Conservation (phyloP, 2,888 invertebrate genomes). For the Cryptosula pallasiana region DNA sequence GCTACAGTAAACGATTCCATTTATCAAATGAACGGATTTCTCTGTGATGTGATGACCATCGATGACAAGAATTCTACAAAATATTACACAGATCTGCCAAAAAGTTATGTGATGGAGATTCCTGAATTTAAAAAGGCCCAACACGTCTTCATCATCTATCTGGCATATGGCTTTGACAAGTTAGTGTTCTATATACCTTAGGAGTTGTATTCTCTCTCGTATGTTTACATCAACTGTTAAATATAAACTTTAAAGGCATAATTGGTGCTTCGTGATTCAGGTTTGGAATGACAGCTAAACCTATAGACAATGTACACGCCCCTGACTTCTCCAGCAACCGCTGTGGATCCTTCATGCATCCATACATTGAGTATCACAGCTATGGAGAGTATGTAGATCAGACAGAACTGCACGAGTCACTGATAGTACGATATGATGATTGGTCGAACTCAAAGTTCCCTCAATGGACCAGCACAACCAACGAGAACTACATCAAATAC, state of each 20-base stretch:
- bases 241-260: no score
- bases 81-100: conserved; percentile 20
- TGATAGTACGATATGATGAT: conserved; percentile 23
- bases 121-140: neutral
- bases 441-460: conserved; percentile 22
- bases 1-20: neutral
- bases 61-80: neutral
- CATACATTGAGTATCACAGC: conserved; percentile 20
- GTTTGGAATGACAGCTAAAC: conserved; percentile 7
- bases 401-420: conserved; percentile 18
- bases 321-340: conserved; percentile 19
- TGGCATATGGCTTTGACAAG: conserved; percentile 19
- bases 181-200: conserved; percentile 4
- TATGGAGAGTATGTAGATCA: conserved; percentile 11
- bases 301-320: conserved; percentile 23
- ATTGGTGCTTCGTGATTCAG: no score
- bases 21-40: conserved; percentile 20
- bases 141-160: conserved; percentile 19
- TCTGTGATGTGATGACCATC: conserved; percentile 21
- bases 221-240: no score
- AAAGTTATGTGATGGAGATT: conserved; percentile 10
- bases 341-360: conserved; percentile 21
- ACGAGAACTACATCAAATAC: conserved; percentile 21
- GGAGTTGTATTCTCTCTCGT: no score
- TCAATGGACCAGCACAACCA: conserved; percentile 22